Conservation (phyloP, 2,113 vertebrate genomes). For the Tonatia bakeri region DNA sequence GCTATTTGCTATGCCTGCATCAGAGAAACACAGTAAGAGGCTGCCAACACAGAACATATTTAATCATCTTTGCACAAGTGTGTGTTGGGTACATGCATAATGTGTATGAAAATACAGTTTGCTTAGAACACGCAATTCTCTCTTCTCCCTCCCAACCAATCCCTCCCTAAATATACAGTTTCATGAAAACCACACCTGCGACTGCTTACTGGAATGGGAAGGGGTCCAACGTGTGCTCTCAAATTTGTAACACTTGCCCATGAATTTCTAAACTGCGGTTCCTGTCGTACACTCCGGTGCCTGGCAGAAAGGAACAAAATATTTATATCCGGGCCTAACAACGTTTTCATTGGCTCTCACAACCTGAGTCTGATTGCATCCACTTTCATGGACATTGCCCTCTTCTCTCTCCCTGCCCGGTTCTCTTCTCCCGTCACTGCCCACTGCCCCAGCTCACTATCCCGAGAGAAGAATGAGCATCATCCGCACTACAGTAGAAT, state of each 20-base stretch:
- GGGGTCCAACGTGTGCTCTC: slow-evolving; percentile 60
- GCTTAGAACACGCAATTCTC: slow-evolving; percentile 58
- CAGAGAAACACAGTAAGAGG: slow-evolving; percentile 32
- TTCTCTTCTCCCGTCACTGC: not conserved
- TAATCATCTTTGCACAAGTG: slow-evolving; percentile 62
- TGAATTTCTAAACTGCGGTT: slow-evolving; percentile 57
- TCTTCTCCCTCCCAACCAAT: not conserved
- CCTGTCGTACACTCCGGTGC: slow-evolving; percentile 55
- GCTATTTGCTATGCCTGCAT: slow-evolving; percentile 54
- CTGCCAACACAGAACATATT: slow-evolving; percentile 65
- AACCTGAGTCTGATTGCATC: not conserved
- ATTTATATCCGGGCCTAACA: slow-evolving; percentile 60
- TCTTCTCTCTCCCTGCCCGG: not conserved
- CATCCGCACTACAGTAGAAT: not conserved
- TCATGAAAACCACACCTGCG: slow-evolving; percentile 64
- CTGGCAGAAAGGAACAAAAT: slow-evolving; percentile 74
- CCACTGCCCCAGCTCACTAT: not conserved
- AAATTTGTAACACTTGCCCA: slow-evolving; percentile 68
- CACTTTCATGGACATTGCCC: not conserved
- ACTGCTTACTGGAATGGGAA: slow-evolving; percentile 71
- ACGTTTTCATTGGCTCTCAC: slow-evolving; percentile 58
- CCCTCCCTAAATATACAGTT: slow-evolving; percentile 51
- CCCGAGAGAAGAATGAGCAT: not conserved
- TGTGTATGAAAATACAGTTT: slow-evolving; percentile 73
- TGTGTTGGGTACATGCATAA: slow-evolving; percentile 70